phyloP scores from a whole-genome alignment of 2,113 vertebrate species.

The Chionis minor region DNA sequence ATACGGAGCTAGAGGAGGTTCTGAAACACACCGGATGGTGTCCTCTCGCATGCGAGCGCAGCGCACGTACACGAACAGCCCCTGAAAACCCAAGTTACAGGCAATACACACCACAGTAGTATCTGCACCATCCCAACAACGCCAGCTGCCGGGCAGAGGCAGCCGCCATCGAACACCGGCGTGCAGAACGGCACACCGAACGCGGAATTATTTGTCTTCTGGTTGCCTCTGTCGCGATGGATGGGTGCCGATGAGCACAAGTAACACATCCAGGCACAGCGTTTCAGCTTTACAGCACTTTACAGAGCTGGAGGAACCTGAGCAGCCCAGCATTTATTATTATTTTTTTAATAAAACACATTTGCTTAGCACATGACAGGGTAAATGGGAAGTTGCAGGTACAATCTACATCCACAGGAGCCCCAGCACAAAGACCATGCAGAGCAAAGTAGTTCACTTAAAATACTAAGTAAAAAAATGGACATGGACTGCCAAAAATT shows the following conservation, averaged over 20 bases:
- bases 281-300: neutral
- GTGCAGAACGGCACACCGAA: fast-evolving
- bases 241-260: neutral
- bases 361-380: neutral
- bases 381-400: neutral
- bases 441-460: neutral
- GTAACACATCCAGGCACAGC: neutral
- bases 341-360: neutral
- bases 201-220: neutral
- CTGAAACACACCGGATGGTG: fast-evolving
- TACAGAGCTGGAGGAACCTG: neutral
- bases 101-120: neutral
- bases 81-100: too few species aligned
- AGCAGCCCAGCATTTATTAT: neutral
- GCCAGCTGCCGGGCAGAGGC: neutral
- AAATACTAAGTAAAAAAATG: neutral
- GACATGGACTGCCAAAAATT: neutral
- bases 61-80: fast-evolving
- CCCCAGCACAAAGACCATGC: neutral
- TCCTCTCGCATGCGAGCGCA: fast-evolving
- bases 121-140: fast-evolving
- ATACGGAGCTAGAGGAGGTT: neutral
- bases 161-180: too few species aligned
- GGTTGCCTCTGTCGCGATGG: neutral
- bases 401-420: neutral